Evolutionary conservation across 2,797 vertebrate species (phyloP), one percentile per base, ranked within the genome.

Genomic region (Muraenolepis orangiensis): DNA sequence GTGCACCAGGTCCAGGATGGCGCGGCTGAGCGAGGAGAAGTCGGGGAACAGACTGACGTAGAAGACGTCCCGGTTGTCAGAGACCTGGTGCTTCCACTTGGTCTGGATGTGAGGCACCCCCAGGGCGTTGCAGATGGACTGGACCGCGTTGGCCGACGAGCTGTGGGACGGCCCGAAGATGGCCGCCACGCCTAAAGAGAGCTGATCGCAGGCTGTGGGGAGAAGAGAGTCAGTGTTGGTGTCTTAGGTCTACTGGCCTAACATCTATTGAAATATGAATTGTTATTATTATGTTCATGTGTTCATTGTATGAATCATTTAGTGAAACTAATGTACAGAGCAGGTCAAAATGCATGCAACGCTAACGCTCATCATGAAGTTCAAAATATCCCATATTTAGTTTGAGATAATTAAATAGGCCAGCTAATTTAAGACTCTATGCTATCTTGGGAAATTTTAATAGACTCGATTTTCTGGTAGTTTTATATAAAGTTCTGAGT

Each of bases 101-200:
- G 98, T 99, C 94, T 99, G 98, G 86, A 99, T 98, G 82, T 99
- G 97, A 57, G 98, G 98, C 81, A 99, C 98, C 16, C 97, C 97
- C 81, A 99, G 85, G 6, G 98, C 98, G 0, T 99, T 99, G 89
- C 97, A 99, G 91, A 99, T 99, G 87, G 98, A 99, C 91, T 99
- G 97, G 74, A 99, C 98, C 0, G 97, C 98, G 0, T 98, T 99
- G 38, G 98, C 97, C 0, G 98, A 99, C 30, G 97, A 99, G 86
- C 98, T 99, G 88, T 99, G 97, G 6, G 98, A 97, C n/a, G 98
- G 98, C 16, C 98, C 98, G 0, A 99, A 99, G 91, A 99, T 99
- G 88, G 98, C 98, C 72, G 97, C 98, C 85, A 99, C 98, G 36
- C 98, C 98, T 31, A 99, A 93, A 84, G 98, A 99, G 73, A 99